A percentile compares a stretch with the other conserved stretches of the same genome.
Evolutionary conservation across 2,797 vertebrate genomes (phyloP).

Genomic region (Premnoplex brunnescens): DNA sequence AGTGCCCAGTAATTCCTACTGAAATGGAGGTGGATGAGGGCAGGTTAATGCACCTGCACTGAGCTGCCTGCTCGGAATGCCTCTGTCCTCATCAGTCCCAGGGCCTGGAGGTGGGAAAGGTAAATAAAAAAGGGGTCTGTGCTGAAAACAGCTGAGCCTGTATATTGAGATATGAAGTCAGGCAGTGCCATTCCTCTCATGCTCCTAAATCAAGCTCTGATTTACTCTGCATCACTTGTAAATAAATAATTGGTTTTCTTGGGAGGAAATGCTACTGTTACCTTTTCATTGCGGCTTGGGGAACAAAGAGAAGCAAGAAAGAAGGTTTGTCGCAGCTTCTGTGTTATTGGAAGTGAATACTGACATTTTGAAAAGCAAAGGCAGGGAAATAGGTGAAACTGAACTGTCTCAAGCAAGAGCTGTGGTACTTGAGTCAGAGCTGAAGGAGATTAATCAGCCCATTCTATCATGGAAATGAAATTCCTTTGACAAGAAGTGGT

Average conservation of each 20-base stretch:
- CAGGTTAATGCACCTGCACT: background rate
- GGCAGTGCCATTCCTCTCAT: fast-evolving
- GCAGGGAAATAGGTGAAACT: background rate
- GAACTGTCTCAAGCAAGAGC: background rate
- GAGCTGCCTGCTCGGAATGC: background rate
- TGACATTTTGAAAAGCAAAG: background rate
- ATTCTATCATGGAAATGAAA: background rate
- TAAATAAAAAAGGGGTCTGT: background rate
- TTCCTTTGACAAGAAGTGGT: background rate
- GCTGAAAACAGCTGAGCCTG: background rate
- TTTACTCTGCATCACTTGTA: background rate
- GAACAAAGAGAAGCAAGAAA: background rate
- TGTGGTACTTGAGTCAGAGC: fast-evolving
- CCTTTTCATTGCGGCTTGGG: background rate
- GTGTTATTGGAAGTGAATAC: background rate
- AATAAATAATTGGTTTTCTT: background rate
- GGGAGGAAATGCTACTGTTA: background rate
- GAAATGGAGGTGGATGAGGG: background rate
- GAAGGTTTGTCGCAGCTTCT: background rate
- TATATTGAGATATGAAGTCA: background rate
- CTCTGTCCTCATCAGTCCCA: background rate
- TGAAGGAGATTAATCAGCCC: background rate
- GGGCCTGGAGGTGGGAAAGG: no score
- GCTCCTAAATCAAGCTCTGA: background rate
- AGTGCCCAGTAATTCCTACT: background rate